A percentile compares a stretch with the other conserved stretches of the same genome.
Conservation (phyloP, 2,888 invertebrate species). For the Metopia argyrocephala region DNA sequence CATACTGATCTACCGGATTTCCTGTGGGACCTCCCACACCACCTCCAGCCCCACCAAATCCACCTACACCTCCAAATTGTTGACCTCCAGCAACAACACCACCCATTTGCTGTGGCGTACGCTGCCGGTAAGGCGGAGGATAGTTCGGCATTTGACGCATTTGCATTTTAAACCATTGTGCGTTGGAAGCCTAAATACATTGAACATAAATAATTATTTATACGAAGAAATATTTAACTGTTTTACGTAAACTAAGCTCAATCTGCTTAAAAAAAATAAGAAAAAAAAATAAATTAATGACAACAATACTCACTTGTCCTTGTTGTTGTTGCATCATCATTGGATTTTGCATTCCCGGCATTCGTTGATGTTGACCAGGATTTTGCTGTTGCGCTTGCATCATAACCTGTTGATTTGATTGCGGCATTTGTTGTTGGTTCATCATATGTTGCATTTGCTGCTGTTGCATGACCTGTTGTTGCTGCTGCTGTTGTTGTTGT, state of each 20-base stretch:
- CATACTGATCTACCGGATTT: conserved; percentile 73
- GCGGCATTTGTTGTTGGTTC: conserved; percentile 75
- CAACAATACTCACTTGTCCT: conserved; percentile 76
- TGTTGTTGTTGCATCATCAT: conserved; percentile 76
- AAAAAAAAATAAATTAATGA: no score
- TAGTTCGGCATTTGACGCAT: conserved; percentile 79
- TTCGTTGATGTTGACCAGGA: conserved; percentile 76
- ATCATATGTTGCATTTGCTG: conserved; percentile 80
- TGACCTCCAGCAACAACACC: conserved; percentile 71
- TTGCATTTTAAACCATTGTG: conserved; percentile 79
- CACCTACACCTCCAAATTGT: conserved; percentile 71
- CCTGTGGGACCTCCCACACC: conserved; percentile 77
- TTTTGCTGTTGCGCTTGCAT: conserved; percentile 77
- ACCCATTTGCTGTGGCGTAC: conserved; percentile 77
- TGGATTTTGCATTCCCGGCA: conserved; percentile 77
- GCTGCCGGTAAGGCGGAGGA: conserved; percentile 77
- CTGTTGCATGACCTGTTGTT: conserved; percentile 77
- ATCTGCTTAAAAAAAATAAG: no score
- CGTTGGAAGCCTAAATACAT: conserved; percentile 71
- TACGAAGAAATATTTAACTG: neutral
- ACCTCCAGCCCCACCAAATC: conserved; percentile 73
- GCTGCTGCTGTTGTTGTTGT: conserved; percentile 67
- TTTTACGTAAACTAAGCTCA: no score
- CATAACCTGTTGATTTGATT: conserved; percentile 79
- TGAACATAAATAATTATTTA: neutral